These are phyloP conservation scores for Torymus tubicola DNA, from an alignment of 2,888 invertebrate genomes.

Conservation along the genomic window DNA sequence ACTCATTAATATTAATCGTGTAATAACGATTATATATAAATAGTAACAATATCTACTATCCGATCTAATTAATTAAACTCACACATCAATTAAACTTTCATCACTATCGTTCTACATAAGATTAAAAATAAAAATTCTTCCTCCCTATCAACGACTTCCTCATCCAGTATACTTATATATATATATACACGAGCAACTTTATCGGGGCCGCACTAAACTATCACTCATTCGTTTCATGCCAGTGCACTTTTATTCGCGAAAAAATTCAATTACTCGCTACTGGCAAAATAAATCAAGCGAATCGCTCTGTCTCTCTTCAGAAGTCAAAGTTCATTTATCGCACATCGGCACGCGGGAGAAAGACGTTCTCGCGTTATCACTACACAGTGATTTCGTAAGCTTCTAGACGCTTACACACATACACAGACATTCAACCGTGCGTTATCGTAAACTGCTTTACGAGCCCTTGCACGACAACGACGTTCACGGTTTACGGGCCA, in stretches of 20 bases:
- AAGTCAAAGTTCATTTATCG: conserved; percentile 47
- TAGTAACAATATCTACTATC: no score
- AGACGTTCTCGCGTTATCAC: not conserved
- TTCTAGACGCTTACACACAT: not conserved
- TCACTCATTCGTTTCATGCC: not conserved
- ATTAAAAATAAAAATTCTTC: no score
- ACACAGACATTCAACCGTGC: conserved; percentile 35
- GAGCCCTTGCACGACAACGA: conserved; percentile 61
- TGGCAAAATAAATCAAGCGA: not conserved
- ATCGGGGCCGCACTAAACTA: not conserved
- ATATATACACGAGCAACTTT: no score
- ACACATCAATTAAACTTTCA: no score
- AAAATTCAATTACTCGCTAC: conserved; percentile 16
- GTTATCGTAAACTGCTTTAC: conserved; percentile 72
- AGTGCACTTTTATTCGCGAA: not conserved
- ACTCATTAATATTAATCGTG: no score
- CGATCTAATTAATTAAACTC: no score
- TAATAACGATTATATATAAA: no score
- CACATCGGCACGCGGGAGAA: not conserved
- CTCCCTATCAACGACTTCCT: no score
- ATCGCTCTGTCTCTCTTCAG: not conserved
- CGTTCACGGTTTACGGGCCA: conserved; percentile 70
- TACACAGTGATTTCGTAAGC: conserved; percentile 48
- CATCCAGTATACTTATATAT: no score
- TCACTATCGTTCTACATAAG: no score